Percentiles rank a stretch among this genome's conserved stretches.
phyloP scores from a whole-genome alignment of 2,113 vertebrate species.

The Lagenorhynchus albirostris region DNA sequence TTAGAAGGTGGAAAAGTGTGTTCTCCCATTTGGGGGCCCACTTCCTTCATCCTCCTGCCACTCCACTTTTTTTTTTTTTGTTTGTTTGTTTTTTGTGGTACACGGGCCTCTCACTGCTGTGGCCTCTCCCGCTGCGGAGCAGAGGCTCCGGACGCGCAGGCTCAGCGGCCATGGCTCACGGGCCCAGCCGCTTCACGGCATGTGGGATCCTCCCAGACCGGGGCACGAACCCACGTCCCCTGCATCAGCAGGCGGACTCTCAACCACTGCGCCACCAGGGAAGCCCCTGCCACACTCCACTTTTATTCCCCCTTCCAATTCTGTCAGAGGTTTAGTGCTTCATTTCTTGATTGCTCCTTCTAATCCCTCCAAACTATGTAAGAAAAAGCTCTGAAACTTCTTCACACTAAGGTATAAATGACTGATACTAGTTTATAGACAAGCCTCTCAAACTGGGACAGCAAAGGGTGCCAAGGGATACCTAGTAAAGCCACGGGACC shows the following conservation, averaged over 20 bases:
- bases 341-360: neutral
- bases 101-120: too few species aligned
- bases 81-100: too few species aligned
- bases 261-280: too few species aligned
- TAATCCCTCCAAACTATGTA: neutral
- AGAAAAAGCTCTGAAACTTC: neutral
- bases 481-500: neutral
- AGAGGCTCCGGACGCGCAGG: too few species aligned
- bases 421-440: neutral
- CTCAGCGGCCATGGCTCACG: too few species aligned
- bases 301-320: neutral
- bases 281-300: too few species aligned
- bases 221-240: too few species aligned
- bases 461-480: neutral
- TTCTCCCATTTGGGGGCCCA: neutral
- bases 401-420: neutral
- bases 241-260: too few species aligned
- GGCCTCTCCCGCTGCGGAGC: too few species aligned
- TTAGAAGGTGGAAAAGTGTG: neutral
- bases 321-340: neutral
- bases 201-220: too few species aligned
- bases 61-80: too few species aligned
- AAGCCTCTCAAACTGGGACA: neutral
- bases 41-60: neutral
- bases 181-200: too few species aligned